These are phyloP conservation scores for Drosophila austrosaltans DNA, from an alignment of 2,888 invertebrate genomes.

Conservation along the genomic window DNA sequence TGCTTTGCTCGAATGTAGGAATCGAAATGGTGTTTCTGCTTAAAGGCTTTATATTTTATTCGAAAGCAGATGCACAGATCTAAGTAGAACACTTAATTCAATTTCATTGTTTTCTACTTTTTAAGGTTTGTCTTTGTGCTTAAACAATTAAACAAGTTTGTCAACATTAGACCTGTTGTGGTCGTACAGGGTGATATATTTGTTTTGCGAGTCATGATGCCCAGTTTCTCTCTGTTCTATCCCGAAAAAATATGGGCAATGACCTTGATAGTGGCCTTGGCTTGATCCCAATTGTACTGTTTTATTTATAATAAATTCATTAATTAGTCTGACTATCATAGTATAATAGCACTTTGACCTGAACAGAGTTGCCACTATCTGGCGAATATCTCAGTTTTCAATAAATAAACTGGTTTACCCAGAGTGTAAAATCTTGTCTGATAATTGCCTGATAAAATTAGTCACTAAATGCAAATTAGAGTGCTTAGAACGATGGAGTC, in stretches of 20 bases:
- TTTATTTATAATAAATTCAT: constrained; percentile 13
- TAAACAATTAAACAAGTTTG: constrained; percentile 59
- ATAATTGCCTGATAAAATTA: constrained; percentile 4
- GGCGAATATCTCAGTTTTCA: constrained; percentile 33
- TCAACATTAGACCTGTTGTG: constrained; percentile 50
- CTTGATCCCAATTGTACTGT: constrained; percentile 16
- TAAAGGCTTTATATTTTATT: constrained; percentile 51
- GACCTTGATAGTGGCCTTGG: constrained; percentile 35
- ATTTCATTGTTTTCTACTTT: constrained; percentile 42
- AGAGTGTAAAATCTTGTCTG: constrained; percentile 25
- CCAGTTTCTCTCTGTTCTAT: neutral
- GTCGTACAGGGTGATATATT: constrained; percentile 55
- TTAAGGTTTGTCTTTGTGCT: constrained; percentile 38
- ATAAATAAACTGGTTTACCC: constrained; percentile 51
- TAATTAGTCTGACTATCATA: neutral
- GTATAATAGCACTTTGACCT: constrained; percentile 21
- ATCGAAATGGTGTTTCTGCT: constrained; percentile 39
- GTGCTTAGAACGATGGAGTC: constrained; percentile 7
- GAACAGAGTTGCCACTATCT: constrained; percentile 1
- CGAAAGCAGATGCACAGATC: constrained; percentile 38
- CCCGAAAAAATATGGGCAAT: constrained; percentile 12
- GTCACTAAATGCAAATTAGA: constrained; percentile 14
- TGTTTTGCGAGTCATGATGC: neutral
- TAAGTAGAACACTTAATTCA: constrained; percentile 34
- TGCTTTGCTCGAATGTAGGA: constrained; percentile 29